Percentiles rank a stretch among this genome's conserved stretches.
phyloP scores from a whole-genome alignment of 2,113 vertebrate genomes.

The Beaufortia kweichowensis region DNA sequence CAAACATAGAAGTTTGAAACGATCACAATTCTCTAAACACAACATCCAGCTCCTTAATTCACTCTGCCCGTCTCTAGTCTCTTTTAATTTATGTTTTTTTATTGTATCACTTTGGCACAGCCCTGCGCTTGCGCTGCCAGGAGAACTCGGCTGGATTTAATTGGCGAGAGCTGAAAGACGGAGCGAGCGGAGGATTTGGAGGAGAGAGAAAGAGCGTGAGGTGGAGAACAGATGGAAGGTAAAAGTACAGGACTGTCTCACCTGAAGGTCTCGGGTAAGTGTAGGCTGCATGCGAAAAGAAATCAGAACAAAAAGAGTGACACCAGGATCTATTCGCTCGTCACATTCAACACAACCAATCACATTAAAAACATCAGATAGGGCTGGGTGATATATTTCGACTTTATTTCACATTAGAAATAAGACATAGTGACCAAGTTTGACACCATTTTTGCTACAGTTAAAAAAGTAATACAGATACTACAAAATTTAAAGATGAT shows the following conservation, averaged over 20 bases:
- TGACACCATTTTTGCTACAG: too few species aligned
- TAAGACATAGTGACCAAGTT: too few species aligned
- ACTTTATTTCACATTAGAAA: neutral
- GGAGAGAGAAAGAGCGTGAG: slow-evolving; percentile 7
- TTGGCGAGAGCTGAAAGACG: slow-evolving; percentile 62
- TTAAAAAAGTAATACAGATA: too few species aligned
- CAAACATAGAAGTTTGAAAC: slow-evolving; percentile 28
- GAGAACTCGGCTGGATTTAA: slow-evolving; percentile 63
- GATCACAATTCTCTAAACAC: slow-evolving; percentile 57
- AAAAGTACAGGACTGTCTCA: slow-evolving; percentile 58
- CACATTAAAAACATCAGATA: neutral
- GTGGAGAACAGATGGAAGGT: slow-evolving; percentile 5
- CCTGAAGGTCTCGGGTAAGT: slow-evolving; percentile 78
- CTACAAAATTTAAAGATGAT: too few species aligned
- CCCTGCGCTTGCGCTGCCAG: slow-evolving; percentile 66
- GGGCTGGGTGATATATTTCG: neutral
- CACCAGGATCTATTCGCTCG: neutral
- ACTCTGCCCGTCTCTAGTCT: slow-evolving; percentile 71
- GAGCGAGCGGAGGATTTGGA: slow-evolving; percentile 37
- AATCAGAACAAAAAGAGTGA: slow-evolving; percentile 2
- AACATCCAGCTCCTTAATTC: slow-evolving; percentile 68
- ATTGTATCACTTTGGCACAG: slow-evolving; percentile 61
- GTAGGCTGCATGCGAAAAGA: slow-evolving; percentile 71
- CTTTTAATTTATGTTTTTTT: slow-evolving; percentile 75
- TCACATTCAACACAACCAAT: neutral